Conservation (phyloP, 2,888 invertebrate genomes). For the Microctonus hyperodae region DNA sequence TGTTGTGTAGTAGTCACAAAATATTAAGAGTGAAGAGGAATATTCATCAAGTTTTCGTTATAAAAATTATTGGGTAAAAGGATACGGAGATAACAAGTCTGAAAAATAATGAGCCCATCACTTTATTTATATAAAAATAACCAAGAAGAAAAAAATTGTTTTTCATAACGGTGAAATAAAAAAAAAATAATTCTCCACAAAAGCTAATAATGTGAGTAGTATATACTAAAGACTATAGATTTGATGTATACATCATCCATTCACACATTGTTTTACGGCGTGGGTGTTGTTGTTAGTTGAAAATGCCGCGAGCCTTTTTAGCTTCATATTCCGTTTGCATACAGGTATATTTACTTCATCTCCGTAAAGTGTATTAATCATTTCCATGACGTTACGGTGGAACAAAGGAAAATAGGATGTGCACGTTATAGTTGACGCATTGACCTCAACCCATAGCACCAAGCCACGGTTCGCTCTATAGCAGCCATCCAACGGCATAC, state of each 20-base stretch:
- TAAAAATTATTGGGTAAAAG: neutral
- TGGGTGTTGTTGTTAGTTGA: neutral
- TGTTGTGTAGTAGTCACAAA: too few species aligned
- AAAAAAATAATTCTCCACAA: slow-evolving; percentile 12
- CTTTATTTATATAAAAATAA: neutral
- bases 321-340: slow-evolving; percentile 16
- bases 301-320: slow-evolving; percentile 18
- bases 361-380: slow-evolving; percentile 32
- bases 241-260: slow-evolving; percentile 6
- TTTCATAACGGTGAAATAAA: neutral
- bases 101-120: neutral
- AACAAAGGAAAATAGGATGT: slow-evolving; percentile 27
- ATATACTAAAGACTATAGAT: slow-evolving; percentile 2
- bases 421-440: slow-evolving; percentile 19
- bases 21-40: neutral
- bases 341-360: slow-evolving; percentile 14
- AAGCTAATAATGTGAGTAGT: slow-evolving; percentile 15
- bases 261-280: neutral
- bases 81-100: neutral
- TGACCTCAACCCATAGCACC: slow-evolving; percentile 17
- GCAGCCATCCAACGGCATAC: slow-evolving; percentile 14
- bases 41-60: neutral
- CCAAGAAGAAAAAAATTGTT: slow-evolving; percentile 4
- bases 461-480: slow-evolving; percentile 1
- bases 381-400: slow-evolving; percentile 14